Evolutionary conservation across 2,888 invertebrate species (phyloP).

Genomic region (Mesoligia furuncula): DNA sequence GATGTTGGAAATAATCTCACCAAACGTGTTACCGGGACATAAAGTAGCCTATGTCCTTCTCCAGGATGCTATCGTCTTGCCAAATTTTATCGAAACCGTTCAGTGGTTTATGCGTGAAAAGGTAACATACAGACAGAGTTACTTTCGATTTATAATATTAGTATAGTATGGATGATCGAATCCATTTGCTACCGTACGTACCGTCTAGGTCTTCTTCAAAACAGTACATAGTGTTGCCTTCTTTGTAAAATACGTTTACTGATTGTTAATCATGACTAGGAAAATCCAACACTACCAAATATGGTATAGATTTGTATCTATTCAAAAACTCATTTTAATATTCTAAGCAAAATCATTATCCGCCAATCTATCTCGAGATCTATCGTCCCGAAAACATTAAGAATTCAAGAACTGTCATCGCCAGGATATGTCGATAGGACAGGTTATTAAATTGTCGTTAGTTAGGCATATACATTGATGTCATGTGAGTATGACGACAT

Average conservation of each 20-base stretch:
- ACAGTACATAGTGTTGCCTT: background rate
- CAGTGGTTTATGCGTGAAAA: background rate
- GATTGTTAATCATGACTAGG: slow-evolving; percentile 18
- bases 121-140: too few relatives aligned
- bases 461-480: background rate
- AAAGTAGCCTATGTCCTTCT: background rate
- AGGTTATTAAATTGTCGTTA: slow-evolving; percentile 18
- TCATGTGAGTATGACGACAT: background rate
- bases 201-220: background rate
- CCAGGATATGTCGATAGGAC: slow-evolving; percentile 27
- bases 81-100: background rate
- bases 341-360: background rate
- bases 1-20: too few relatives aligned
- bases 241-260: slow-evolving; percentile 4
- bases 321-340: slow-evolving; percentile 5
- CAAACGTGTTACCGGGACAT: too few relatives aligned
- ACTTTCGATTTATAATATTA: too few relatives aligned
- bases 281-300: slow-evolving; percentile 2
- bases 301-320: slow-evolving; percentile 4
- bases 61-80: background rate
- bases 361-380: slow-evolving; percentile 11
- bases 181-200: background rate
- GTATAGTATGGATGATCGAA: background rate
- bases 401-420: slow-evolving; percentile 34
- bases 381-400: slow-evolving; percentile 28